phyloP scores from a whole-genome alignment of 2,797 vertebrate genomes.

The Ctenopoma multispine region DNA sequence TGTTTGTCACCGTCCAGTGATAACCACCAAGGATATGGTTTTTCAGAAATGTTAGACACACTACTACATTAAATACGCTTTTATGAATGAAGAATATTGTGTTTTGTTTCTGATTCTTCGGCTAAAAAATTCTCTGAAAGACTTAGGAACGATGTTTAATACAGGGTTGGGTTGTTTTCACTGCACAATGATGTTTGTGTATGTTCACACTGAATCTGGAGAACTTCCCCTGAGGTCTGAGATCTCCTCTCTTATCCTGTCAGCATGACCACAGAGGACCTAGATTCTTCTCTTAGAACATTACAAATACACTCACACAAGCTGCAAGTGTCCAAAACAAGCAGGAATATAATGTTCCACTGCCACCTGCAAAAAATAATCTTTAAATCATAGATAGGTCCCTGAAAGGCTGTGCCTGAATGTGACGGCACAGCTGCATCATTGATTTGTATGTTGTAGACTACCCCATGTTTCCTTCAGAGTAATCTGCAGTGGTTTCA shows the following conservation, averaged over 20 bases:
- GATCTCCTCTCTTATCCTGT: slow-evolving; percentile 2
- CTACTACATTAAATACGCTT: too few species aligned
- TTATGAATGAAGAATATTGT: background rate
- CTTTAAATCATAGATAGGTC: background rate
- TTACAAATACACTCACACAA: background rate
- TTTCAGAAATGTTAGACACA: too few species aligned
- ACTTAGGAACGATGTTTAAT: accelerated
- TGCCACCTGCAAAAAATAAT: background rate
- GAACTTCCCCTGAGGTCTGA: slow-evolving; percentile 7
- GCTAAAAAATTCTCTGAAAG: background rate
- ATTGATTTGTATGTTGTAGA: too few species aligned
- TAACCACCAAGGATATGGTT: too few species aligned
- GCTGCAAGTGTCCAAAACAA: background rate
- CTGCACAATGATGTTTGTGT: background rate
- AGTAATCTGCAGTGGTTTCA: too few species aligned
- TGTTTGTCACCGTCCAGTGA: background rate
- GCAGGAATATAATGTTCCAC: background rate
- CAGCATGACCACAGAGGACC: background rate
- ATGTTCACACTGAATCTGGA: background rate
- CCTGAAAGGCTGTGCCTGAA: too few species aligned
- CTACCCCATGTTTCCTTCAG: too few species aligned
- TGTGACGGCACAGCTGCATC: too few species aligned
- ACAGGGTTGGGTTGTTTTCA: background rate
- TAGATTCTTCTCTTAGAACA: background rate
- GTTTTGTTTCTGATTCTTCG: background rate